These are phyloP conservation scores for Teleogryllus oceanicus DNA, from an alignment of 2,888 invertebrate genomes.

Conservation along the genomic window DNA sequence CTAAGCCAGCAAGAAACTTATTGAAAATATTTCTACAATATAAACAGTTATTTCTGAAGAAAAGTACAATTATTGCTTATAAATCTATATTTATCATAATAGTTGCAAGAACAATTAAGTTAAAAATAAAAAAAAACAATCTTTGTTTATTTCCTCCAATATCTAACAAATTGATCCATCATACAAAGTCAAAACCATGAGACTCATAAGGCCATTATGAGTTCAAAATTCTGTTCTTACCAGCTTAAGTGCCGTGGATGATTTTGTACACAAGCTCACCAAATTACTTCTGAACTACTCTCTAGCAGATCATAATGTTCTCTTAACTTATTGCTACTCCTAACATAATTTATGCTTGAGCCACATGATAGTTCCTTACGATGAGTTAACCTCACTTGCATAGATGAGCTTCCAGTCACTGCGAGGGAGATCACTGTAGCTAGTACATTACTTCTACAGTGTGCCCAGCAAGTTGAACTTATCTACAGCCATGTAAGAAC, in stretches of 20 bases:
- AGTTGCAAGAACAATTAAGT: neutral
- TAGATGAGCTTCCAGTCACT: neutral
- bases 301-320: constrained; percentile 2
- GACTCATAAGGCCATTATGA: neutral
- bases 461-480: constrained; percentile 28
- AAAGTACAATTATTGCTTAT: neutral
- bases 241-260: neutral
- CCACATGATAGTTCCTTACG: constrained; percentile 7
- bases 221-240: neutral
- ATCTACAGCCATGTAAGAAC: constrained; percentile 80
- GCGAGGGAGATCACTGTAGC: neutral
- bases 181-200: neutral
- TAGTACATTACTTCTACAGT: too few relatives aligned
- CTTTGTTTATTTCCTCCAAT: neutral
- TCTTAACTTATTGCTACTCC: constrained; percentile 1
- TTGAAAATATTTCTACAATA: too few relatives aligned
- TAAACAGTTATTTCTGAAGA: too few relatives aligned
- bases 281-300: neutral
- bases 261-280: constrained; percentile 12
- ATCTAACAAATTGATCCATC: neutral
- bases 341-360: constrained; percentile 18
- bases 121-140: neutral
- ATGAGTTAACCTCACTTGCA: constrained; percentile 19
- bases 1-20: too few relatives aligned
- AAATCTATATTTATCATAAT: neutral